Base-by-base conservation (phyloP, 2,797 vertebrate genomes). In the Buceros bicornis region DNA sequence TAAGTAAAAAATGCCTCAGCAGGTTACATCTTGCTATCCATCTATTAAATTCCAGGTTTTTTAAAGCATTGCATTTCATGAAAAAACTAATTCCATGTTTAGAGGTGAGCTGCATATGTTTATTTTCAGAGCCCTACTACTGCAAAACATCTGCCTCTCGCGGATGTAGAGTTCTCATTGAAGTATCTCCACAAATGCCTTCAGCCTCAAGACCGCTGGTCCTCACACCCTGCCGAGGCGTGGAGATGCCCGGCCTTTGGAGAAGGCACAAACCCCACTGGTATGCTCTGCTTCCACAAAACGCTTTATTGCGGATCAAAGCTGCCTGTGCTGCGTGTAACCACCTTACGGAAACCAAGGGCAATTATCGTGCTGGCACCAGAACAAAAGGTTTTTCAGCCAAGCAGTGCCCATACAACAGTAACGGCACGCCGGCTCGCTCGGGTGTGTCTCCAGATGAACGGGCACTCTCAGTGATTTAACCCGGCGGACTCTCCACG, bases 231-330 rank as follows among this genome's bases (percentile, higher is more conserved):
- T 9, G 76, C 24, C 2, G 48, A 48, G 48, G 47, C 3, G 28
- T n/a, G 51, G 80, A 65, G 69, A 43, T 69, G 48, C 45, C 43
- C 2, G 3, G 54, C 45, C 47, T 67, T 66, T 47, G 5, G 72
- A 89, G 61, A 56, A 5, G 47, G 76, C 91, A 93, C 57, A 61
- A 87, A 22, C 10, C 64, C 28, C 62, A 84, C 15, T 2, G 4
- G 43, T 18, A 31, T 21, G 60, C 71, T 33, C 35, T 85, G 77
- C 86, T 93, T 40, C 82, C 65, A 88, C 65, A 71, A 91, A 91
- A 93, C 43, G 66, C 78, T 81, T 81, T 94, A 93, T 83, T 60
- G 70, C 85, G 92, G 87, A 53, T 87, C 89, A 47, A 92, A 80
- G 78, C 87, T 89, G 84, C 77, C 82, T 62, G 62, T 24, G 50